phyloP scores from a whole-genome alignment of 2,888 invertebrate genomes.

The Tryphoninae sp. region DNA sequence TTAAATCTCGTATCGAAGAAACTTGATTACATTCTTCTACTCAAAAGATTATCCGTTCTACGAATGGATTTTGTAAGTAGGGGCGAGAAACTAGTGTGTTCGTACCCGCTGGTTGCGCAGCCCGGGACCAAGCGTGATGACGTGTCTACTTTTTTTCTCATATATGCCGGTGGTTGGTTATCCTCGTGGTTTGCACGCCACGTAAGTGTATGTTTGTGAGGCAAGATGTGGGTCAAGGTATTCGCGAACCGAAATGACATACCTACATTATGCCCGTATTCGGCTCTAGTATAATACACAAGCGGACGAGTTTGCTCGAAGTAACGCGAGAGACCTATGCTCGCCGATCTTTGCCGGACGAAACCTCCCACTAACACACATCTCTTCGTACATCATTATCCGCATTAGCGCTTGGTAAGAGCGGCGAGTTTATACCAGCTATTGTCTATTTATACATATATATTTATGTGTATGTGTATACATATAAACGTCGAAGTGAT shows the following conservation, averaged over 20 bases:
- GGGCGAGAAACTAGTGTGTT: constrained; percentile 51
- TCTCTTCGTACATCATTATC: constrained; percentile 42
- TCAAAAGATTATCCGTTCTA: constrained; percentile 14
- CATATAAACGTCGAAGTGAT: constrained; percentile 50
- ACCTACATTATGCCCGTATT: constrained; percentile 78
- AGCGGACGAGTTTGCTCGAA: constrained; percentile 3
- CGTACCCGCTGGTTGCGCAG: constrained; percentile 49
- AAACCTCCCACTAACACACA: neutral
- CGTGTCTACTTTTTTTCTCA: constrained; percentile 51
- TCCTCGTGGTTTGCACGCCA: constrained; percentile 48
- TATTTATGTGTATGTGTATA: constrained; percentile 17
- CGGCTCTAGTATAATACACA: constrained; percentile 67
- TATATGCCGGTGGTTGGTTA: constrained; percentile 19
- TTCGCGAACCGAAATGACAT: constrained; percentile 78
- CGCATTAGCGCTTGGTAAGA: neutral
- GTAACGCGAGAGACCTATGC: constrained; percentile 1
- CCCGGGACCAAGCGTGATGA: constrained; percentile 56
- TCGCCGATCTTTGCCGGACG: constrained; percentile 21
- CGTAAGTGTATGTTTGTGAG: constrained; percentile 43
- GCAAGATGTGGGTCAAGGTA: constrained; percentile 77
- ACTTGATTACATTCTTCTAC: neutral
- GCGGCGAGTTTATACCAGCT: constrained; percentile 19
- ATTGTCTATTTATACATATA: constrained; percentile 20
- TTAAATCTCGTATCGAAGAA: neutral
- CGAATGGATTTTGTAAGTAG: constrained; percentile 31